Evolutionary conservation across 1,140 invertebrate species (phyloP).

Genomic region (Laupala kohalensis): DNA sequence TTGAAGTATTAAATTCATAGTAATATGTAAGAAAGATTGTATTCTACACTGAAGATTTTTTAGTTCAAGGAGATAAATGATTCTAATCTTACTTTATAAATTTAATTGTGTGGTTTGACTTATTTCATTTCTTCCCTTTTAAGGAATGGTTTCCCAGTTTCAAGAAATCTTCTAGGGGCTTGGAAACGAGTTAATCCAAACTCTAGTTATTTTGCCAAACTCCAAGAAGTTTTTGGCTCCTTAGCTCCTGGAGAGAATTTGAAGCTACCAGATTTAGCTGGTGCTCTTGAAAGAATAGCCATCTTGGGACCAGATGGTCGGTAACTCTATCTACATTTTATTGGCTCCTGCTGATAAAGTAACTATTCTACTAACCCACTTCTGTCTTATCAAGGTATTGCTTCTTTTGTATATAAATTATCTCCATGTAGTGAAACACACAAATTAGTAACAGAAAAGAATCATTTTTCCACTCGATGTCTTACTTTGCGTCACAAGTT

Average conservation of each 20-base stretch:
- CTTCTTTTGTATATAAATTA: slow-evolving; percentile 3
- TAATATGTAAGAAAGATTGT: too few relatives aligned
- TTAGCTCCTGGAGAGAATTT: slow-evolving; percentile 32
- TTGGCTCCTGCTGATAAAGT: neutral
- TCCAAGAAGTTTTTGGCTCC: slow-evolving; percentile 2
- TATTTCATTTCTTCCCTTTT: slow-evolving; percentile 13
- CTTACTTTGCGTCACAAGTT: too few relatives aligned
- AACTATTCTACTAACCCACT: slow-evolving; percentile 2
- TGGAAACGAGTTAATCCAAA: neutral
- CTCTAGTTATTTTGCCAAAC: neutral
- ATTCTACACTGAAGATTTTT: too few relatives aligned
- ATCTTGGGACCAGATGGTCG: slow-evolving; percentile 32
- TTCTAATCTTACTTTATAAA: too few relatives aligned
- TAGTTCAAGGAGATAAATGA: too few relatives aligned
- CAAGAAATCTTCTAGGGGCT: slow-evolving; percentile 32
- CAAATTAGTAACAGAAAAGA: too few relatives aligned
- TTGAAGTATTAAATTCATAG: too few relatives aligned
- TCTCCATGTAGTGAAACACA: too few relatives aligned
- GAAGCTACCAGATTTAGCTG: slow-evolving; percentile 27
- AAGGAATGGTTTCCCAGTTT: slow-evolving; percentile 35
- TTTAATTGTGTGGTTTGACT: neutral
- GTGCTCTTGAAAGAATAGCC: slow-evolving; percentile 33
- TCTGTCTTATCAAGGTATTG: neutral
- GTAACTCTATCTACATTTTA: slow-evolving; percentile 8
- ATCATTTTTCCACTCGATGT: too few relatives aligned